phyloP scores from a whole-genome alignment of 2,888 invertebrate species.

The Mythimna albipuncta region DNA sequence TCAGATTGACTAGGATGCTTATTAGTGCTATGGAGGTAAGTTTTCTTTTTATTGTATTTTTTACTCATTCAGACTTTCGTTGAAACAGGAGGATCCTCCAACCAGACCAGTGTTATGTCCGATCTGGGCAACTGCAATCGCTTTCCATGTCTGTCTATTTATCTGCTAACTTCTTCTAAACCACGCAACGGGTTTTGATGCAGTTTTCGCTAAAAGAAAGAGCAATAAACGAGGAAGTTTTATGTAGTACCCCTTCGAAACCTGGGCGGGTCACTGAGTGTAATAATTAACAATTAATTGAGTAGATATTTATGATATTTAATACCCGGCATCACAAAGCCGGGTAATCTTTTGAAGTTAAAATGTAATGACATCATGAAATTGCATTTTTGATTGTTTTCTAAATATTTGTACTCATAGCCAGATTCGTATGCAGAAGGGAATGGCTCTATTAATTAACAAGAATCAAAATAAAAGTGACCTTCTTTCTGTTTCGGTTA shows the following conservation, averaged over 20 bases:
- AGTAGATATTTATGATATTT: constrained; percentile 4
- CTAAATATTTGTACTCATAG: not conserved
- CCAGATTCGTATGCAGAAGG: not conserved
- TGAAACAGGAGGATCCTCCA: no score
- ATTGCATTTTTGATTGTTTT: not conserved
- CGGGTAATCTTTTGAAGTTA: no score
- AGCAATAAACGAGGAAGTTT: no score
- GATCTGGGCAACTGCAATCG: no score
- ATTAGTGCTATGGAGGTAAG: constrained; percentile 98
- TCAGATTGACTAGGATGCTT: constrained; percentile 98
- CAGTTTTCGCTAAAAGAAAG: no score
- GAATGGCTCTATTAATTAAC: not conserved
- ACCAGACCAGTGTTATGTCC: no score
- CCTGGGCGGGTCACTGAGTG: no score
- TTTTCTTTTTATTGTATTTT: not conserved
- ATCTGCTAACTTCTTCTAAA: no score
- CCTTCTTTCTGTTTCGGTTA: not conserved
- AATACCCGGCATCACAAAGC: not conserved
- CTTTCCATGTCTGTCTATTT: no score
- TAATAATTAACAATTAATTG: constrained; percentile 27
- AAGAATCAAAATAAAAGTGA: not conserved
- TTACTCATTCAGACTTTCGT: no score
- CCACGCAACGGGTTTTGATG: no score
- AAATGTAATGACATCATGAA: constrained; percentile 7
- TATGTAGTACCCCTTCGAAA: no score